Evolutionary conservation across 2,797 vertebrate genomes (phyloP), one percentile per base, ranked within the genome.

Genomic region (Cheracebus regulus): DNA sequence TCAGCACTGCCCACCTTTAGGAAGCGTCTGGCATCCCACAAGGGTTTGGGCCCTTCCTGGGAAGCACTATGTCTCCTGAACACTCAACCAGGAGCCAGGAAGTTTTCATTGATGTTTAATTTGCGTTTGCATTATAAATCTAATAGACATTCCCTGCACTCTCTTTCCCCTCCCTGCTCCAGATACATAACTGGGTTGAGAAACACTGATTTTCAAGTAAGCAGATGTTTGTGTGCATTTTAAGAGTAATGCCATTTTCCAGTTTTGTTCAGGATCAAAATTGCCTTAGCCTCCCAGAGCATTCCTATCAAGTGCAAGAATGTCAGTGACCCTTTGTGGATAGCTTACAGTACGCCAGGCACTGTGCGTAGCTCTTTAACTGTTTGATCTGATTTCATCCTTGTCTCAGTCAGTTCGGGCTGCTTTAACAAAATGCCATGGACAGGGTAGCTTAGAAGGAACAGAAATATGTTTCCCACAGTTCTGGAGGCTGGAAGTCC

Each of bases 301-400:
- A 5, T 33, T 36, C 55, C 76, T 46, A 28, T 26, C 2, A 8
- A n/a, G 46, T 2, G 2, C 28, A 14, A 22, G 52, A 78, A 88
- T 6, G 22, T n/a, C 24, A 15, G n/a, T n/a, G 30, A 73, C n/a
- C 10, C 1, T 46, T 20, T 17, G 14, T 8, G 15, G 36, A 5
- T 5, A 17, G 17, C 13, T 30, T 4, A 24, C 20, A n/a, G 50
- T 1, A 0, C 5, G 19, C 22, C 7, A 3, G 41, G 33, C 4
- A 6, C 46, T 12, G 2, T 33, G 57, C 4, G 46, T 30, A 41
- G 50, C 67, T 94, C 52, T 81, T 61, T 22, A 11, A 52, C 6
- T 2, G 10, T 19, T 44, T 14, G 4, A 30, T 81, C 13, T 1
- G 2, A 78, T 88, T 92, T 85, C 33, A 12, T 36, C 20, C 41